Conservation (phyloP, 2,888 invertebrate genomes). For the Spilarctia lutea region DNA sequence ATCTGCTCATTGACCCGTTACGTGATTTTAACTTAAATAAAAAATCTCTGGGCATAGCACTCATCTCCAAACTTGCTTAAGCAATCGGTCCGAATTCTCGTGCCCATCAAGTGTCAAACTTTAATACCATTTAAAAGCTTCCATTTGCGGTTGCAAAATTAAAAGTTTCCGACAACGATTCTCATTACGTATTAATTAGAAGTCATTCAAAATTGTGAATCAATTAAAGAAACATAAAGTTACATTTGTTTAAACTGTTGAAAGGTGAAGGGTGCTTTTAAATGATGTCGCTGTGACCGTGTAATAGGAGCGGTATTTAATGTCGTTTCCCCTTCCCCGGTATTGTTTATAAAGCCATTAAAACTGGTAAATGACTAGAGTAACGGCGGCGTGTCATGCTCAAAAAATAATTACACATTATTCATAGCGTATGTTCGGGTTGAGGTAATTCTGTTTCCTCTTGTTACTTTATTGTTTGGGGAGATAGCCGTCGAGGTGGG, state of each 20-base stretch:
- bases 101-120: neutral
- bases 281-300: constrained; percentile 7
- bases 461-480: constrained; percentile 1
- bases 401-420: constrained; percentile 44
- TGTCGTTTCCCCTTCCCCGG: constrained; percentile 8
- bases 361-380: constrained; percentile 48
- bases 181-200: neutral
- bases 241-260: neutral
- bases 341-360: constrained; percentile 44
- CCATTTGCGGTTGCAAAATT: neutral
- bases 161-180: neutral
- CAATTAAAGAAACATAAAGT: neutral
- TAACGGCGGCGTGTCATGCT: constrained; percentile 37
- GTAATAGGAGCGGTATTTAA: constrained; percentile 12
- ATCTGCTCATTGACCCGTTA: too few species aligned
- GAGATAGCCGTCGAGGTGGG: neutral
- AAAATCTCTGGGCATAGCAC: too few species aligned
- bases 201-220: neutral
- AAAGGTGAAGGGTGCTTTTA: neutral
- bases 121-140: neutral
- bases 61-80: neutral
- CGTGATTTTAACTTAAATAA: too few species aligned
- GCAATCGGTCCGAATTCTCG: too few species aligned
- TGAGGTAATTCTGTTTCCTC: constrained; percentile 9
- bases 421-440: constrained; percentile 34